Percentiles rank a stretch among this genome's conserved stretches.
phyloP scores from a whole-genome alignment of 2,113 vertebrate genomes.

The Mionectes macconnelli region DNA sequence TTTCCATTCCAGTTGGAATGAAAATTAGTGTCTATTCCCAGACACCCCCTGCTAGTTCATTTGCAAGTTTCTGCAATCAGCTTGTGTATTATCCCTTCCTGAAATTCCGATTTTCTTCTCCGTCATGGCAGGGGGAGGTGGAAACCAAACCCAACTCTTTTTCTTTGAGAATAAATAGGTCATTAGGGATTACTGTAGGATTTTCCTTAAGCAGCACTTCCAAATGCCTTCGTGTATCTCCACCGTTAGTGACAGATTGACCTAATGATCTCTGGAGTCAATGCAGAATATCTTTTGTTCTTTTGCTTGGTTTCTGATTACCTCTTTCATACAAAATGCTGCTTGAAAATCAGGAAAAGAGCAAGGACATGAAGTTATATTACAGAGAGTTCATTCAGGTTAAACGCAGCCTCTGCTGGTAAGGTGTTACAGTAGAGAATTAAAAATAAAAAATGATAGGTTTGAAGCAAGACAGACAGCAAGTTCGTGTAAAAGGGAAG shows the following conservation, averaged over 20 bases:
- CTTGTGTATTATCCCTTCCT: neutral
- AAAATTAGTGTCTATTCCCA: slow-evolving; percentile 50
- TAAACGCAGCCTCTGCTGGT: neutral
- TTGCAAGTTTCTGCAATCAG: slow-evolving; percentile 37
- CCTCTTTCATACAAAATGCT: neutral
- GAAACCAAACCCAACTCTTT: neutral
- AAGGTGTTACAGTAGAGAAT: neutral
- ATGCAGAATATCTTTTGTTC: neutral
- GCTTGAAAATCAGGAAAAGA: neutral
- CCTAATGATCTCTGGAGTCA: neutral
- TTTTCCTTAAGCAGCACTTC: neutral
- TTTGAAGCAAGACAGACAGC: neutral
- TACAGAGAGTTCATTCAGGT: neutral
- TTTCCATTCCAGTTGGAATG: neutral
- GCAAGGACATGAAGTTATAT: neutral
- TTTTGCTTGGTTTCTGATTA: neutral
- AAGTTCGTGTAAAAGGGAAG: neutral
- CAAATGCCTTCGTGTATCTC: neutral
- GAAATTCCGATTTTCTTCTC: slow-evolving; percentile 1
- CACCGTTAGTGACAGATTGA: neutral
- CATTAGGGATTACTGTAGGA: neutral
- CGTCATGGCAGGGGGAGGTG: neutral
- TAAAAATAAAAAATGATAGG: neutral
- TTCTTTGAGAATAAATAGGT: neutral
- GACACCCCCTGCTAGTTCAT: slow-evolving; percentile 43